Base-by-base conservation (phyloP, 2,888 invertebrate species). In the Epiperipatus broadwayi region DNA sequence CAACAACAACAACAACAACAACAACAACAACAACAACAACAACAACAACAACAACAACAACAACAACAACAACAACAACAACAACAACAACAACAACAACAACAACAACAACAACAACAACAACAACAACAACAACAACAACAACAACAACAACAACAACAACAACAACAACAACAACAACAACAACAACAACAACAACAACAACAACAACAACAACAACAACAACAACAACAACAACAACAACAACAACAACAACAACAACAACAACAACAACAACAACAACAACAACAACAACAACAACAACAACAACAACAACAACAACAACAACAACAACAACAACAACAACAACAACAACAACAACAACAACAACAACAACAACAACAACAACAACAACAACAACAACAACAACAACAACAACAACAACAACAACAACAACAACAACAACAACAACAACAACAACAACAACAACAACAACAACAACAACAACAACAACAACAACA, bases 1-100 rank as follows among this genome's bases (percentile, higher is more conserved):
- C 30, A 30, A 30, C 30, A 30, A 30, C 30, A 30, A 30, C 30
- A 30, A 30, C 30, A 30, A 30, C 30, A 30, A 30, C 30, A 30
- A 30, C 30, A 30, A 30, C 30, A 30, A 30, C 30, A 30, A 30
- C 30, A 30, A 30, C 30, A 30, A 30, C 30, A 30, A 30, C 30
- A 30, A 30, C 30, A 30, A 30, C 30, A 30, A 30, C 30, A 30
- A 30, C 30, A 30, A 30, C 30, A 30, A 30, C 30, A 30, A 30
- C 30, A 30, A 30, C 30, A 30, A 30, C 30, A 30, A 30, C 30
- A 30, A 30, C 30, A 30, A 30, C 30, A 30, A 30, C 30, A 30
- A 30, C 30, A 30, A 30, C 30, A 30, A 30, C 30, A 30, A 30
- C 30, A 30, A 30, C 30, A 30, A 30, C 30, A 30, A 30, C 30